Percentiles rank a stretch among this genome's conserved stretches.
Conservation (phyloP, 1,140 invertebrate genomes). For the Cotesia glomerata region DNA sequence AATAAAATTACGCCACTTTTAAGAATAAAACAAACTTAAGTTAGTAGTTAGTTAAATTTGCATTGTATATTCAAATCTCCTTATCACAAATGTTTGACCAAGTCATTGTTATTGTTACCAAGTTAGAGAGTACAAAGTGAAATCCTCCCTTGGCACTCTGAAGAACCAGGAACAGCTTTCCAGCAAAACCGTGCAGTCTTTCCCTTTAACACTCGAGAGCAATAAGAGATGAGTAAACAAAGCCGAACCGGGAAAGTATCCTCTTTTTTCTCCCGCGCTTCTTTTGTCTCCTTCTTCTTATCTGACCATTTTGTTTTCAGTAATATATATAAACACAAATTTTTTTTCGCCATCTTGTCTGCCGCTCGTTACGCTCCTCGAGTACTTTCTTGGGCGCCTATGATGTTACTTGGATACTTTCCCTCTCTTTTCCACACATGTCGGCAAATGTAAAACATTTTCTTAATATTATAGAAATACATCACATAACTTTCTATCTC, state of each 20-base stretch:
- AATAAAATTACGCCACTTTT: no score
- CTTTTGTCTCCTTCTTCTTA: background rate
- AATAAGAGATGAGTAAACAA: conserved; percentile 6
- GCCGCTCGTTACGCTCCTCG: no score
- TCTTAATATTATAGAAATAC: background rate
- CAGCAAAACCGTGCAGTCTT: background rate
- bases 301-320: background rate
- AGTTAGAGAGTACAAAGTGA: conserved; percentile 2
- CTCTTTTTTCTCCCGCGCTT: background rate
- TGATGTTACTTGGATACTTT: conserved; percentile 8
- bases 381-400: no score
- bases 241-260: background rate
- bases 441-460: background rate
- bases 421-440: background rate
- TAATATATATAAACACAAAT: background rate
- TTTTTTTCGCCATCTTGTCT: background rate
- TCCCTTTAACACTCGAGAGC: no score
- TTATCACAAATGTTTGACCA: conserved; percentile 11
- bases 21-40: background rate
- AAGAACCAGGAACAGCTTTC: no score
- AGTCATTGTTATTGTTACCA: background rate
- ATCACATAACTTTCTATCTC: background rate
- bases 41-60: no score
- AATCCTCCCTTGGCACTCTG: conserved; percentile 11
- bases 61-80: background rate